Conservation (phyloP, 2,113 vertebrate genomes). For the Dryoscopus gambensis region DNA sequence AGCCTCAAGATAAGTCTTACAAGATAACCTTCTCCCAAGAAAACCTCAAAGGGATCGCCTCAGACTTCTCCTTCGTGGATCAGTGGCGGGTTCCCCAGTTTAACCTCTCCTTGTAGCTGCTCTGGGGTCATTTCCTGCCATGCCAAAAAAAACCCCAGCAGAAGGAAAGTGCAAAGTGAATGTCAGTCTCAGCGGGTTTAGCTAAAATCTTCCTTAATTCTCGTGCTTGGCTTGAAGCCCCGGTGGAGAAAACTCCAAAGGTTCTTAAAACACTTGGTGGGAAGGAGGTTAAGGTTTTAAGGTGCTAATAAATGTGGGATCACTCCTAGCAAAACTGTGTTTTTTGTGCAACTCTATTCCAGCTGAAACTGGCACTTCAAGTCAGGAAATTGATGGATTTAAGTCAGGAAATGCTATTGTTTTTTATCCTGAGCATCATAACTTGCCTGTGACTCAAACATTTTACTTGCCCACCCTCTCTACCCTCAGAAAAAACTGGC, state of each 20-base stretch:
- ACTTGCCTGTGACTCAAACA: background rate
- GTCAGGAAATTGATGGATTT: background rate
- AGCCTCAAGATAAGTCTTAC: background rate
- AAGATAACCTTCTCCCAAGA: background rate
- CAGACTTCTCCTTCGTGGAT: background rate
- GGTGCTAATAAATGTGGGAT: background rate
- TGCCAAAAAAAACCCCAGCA: background rate
- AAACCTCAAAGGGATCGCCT: background rate
- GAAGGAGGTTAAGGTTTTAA: background rate
- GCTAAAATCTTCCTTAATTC: background rate
- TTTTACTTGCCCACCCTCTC: background rate
- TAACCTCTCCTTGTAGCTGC: background rate
- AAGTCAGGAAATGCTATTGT: background rate
- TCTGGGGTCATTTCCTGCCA: background rate
- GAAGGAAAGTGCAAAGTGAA: background rate
- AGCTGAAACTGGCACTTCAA: background rate
- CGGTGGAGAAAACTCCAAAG: background rate
- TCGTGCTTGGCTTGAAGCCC: background rate
- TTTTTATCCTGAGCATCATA: background rate
- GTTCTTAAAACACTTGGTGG: background rate
- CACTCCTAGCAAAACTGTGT: background rate
- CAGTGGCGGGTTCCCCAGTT: background rate
- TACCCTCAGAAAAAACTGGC: background rate
- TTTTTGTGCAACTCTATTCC: background rate
- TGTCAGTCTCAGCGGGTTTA: background rate